Conservation (phyloP, 2,113 vertebrate species). For the Dunckerocampus dactyliophorus region DNA sequence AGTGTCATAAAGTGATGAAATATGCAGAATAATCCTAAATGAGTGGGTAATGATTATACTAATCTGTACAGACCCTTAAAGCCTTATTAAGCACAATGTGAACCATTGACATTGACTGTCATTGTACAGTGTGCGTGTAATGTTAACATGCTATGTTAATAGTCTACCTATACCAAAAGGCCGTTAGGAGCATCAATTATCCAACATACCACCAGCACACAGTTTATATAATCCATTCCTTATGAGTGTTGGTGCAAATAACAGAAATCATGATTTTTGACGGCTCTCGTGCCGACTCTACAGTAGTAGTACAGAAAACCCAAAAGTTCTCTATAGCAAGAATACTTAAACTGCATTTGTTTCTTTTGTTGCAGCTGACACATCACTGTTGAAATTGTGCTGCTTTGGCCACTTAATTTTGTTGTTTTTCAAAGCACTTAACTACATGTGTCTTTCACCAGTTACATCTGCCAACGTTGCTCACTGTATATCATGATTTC, state of each 20-base stretch:
- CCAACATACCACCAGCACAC: neutral
- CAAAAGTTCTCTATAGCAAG: neutral
- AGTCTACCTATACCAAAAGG: neutral
- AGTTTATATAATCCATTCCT: neutral
- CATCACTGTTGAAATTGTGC: too few species aligned
- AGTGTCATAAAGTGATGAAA: neutral
- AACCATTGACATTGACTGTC: conserved; percentile 7
- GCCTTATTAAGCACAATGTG: conserved; percentile 35
- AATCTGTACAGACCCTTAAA: conserved; percentile 32
- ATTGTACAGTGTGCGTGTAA: conserved; percentile 12
- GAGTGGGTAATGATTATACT: conserved; percentile 8
- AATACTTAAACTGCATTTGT: neutral
- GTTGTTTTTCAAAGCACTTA: conserved; percentile 6
- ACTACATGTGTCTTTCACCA: conserved; percentile 8
- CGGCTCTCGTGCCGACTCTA: neutral
- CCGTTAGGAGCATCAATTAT: neutral
- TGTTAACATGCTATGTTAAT: neutral
- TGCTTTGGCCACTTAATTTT: neutral
- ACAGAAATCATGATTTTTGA: neutral
- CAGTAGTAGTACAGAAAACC: neutral
- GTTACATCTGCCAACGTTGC: conserved; percentile 4
- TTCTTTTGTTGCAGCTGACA: neutral
- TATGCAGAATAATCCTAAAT: neutral
- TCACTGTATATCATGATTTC: too few species aligned
- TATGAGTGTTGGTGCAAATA: conserved; percentile 7